A percentile compares a stretch with the other conserved stretches of the same genome.
phyloP scores from a whole-genome alignment of 2,113 vertebrate species.

The Myxocyprinus asiaticus region DNA sequence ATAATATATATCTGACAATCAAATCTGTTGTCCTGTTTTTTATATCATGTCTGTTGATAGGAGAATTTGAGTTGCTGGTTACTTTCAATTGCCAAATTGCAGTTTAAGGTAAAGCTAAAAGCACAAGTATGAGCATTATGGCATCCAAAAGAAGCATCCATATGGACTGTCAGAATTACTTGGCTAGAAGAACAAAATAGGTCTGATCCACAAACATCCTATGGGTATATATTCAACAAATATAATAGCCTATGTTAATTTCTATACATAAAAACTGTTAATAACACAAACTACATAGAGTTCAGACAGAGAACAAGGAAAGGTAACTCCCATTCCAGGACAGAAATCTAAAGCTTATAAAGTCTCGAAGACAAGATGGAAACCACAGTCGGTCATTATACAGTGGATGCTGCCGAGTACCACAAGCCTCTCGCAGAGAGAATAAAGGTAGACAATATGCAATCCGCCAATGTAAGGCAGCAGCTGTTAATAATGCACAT shows the following conservation, averaged over 20 bases:
- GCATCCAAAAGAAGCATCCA: too few relatives aligned
- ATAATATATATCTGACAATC: too few relatives aligned
- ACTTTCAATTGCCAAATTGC: too few relatives aligned
- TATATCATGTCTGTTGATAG: too few relatives aligned
- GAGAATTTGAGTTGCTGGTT: too few relatives aligned
- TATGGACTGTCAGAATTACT: too few relatives aligned
- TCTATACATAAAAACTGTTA: neutral
- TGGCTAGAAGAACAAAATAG: too few relatives aligned
- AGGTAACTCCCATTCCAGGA: neutral
- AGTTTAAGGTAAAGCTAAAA: too few relatives aligned
- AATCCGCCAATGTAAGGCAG: neutral
- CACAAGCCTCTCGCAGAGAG: neutral
- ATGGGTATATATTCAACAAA: too few relatives aligned
- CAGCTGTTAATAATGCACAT: neutral
- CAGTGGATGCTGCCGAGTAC: slow-evolving; percentile 1
- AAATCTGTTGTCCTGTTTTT: too few relatives aligned
- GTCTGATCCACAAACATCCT: too few relatives aligned
- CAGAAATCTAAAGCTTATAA: slow-evolving; percentile 11
- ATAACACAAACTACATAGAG: neutral
- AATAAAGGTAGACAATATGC: slow-evolving; percentile 3
- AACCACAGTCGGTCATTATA: slow-evolving; percentile 14
- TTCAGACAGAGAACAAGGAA: neutral
- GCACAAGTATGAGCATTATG: too few relatives aligned
- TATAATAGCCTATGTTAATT: neutral
- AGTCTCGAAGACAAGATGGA: slow-evolving; percentile 20